Conservation (phyloP, 2,797 vertebrate species). For the Leptoclinus maculatus region DNA sequence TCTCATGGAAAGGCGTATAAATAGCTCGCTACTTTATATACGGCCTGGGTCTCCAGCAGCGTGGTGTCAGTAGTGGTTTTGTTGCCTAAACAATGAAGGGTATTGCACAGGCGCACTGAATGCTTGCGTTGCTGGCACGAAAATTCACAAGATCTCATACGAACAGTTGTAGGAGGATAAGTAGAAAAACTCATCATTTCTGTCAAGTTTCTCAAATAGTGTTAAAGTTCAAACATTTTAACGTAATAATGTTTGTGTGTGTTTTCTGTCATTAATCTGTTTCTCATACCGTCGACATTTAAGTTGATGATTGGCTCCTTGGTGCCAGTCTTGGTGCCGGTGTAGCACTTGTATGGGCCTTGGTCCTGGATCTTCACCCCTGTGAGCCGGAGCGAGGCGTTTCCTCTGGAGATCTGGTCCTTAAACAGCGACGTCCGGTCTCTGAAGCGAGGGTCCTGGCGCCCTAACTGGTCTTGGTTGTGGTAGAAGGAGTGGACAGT, state of each 20-base stretch:
- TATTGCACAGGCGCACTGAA: no score
- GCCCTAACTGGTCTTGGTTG: constrained; percentile 35
- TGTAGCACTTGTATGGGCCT: constrained; percentile 80
- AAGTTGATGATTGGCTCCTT: constrained; percentile 34
- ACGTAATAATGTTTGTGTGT: background rate
- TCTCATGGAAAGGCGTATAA: no score
- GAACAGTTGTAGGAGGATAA: no score
- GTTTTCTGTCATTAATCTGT: background rate
- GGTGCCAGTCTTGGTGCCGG: constrained; percentile 44
- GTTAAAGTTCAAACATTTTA: background rate
- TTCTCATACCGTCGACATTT: constrained; percentile 69
- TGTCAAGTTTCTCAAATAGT: no score
- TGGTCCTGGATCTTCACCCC: constrained; percentile 65
- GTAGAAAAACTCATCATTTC: no score
- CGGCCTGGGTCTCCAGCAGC: no score
- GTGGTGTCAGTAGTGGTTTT: no score
- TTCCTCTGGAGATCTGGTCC: constrained; percentile 71
- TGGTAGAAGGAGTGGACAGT: constrained; percentile 74
- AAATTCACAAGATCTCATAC: no score
- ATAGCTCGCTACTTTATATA: no score
- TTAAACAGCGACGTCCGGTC: constrained; percentile 77
- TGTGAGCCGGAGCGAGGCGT: constrained; percentile 80
- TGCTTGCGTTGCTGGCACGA: no score
- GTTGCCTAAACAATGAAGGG: no score
- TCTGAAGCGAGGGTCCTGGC: constrained; percentile 61